Conservation (phyloP, 2,888 invertebrate species). For the Ichneumon xanthorius region DNA sequence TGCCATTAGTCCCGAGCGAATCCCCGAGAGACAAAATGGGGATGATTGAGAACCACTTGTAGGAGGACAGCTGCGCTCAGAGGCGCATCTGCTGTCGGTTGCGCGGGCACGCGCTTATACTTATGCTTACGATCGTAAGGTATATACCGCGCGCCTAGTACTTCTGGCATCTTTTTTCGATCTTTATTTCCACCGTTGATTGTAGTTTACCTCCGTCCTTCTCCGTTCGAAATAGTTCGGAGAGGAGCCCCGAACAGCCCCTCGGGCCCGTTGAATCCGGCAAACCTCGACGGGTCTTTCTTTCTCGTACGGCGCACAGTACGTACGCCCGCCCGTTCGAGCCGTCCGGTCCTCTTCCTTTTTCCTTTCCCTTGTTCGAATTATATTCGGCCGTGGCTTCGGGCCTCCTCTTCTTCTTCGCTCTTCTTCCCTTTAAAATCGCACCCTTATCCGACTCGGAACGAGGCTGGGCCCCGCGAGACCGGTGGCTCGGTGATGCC, state of each 20-base stretch:
- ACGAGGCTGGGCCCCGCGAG: constrained; percentile 30
- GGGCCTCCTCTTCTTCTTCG: constrained; percentile 67
- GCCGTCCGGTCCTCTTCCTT: constrained; percentile 54
- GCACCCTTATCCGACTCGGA: constrained; percentile 64
- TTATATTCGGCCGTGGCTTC: constrained; percentile 26
- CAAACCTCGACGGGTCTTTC: constrained; percentile 60
- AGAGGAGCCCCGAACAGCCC: constrained; percentile 3
- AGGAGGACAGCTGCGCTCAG: constrained; percentile 83
- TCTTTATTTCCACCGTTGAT: constrained; percentile 60
- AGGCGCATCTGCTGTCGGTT: constrained; percentile 84
- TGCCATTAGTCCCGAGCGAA: not conserved
- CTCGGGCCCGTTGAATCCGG: constrained; percentile 5
- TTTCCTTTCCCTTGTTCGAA: constrained; percentile 67
- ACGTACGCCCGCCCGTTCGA: constrained; percentile 47
- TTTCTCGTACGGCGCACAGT: constrained; percentile 22
- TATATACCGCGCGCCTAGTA: constrained; percentile 47
- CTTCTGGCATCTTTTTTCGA: constrained; percentile 58
- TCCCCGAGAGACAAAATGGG: constrained; percentile 70
- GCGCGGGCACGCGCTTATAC: constrained; percentile 82
- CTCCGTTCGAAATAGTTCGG: constrained; percentile 25
- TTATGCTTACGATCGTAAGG: constrained; percentile 75
- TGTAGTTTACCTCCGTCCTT: constrained; percentile 40
- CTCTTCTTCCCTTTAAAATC: constrained; percentile 76
- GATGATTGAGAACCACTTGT: constrained; percentile 84
- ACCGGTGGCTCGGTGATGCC: constrained; percentile 36